Evolutionary conservation across 1,140 invertebrate genomes (phyloP), one percentile per base, ranked within the genome.

Genomic region (Nilaparvata lugens): DNA sequence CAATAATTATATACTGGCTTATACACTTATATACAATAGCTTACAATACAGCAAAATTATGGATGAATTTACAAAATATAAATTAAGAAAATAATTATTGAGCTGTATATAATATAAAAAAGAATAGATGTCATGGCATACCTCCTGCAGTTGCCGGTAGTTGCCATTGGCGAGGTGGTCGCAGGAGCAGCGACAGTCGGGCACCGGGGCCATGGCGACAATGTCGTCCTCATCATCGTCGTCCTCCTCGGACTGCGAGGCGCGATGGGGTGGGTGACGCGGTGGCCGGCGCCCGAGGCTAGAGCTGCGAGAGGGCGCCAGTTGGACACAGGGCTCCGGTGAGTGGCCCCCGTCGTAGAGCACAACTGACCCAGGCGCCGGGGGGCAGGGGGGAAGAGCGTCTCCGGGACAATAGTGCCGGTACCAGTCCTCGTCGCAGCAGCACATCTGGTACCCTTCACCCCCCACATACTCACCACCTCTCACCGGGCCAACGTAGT

Each of bases 381-480:
- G 59, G 1, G 59, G 59, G 21, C 59, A 60, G 11, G 59, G 59
- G 14, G 59, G 59, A 1, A 60, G 42, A 6, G 45, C 59, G 28
- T 43, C 52, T 11, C 31, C 13, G 9, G 52, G 24, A 28, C 25
- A 58, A 24, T 60, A 60, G 16, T 42, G 25, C 11, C n/a, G 7
- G 51, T 54, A 54, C 59, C 59, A 60, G 14, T 60, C 59, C 7
- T 60, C 59, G 23, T 60, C 59, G 28, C 59, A 60, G 21, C 59
- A 60, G n/a, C 59, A 60, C 11, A 52, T 21, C 13, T 48, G 16
- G 21, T 48, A 48, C 23, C 21, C 14, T 23, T 31, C 45, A 51
- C 57, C 19, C 9, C 18, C 14, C n/a, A 28, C 9, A 28, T 48
- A 25, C 21, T 24, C 38, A 21, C 31, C n/a, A 13, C 35, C 24